Base-by-base conservation (phyloP, 2,113 vertebrate genomes). In the Plecturocebus donacophilus region DNA sequence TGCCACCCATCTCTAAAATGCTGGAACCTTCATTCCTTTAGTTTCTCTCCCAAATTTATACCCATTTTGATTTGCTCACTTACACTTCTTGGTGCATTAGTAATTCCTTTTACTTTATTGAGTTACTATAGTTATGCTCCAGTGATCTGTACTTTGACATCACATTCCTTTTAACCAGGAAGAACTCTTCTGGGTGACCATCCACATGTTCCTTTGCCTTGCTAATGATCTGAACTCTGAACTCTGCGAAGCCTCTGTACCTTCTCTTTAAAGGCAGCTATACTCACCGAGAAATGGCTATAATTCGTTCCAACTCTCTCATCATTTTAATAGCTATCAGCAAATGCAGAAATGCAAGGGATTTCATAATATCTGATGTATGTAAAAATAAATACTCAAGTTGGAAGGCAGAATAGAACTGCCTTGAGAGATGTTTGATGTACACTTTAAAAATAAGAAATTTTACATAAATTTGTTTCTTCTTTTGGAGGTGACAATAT, bases 121-220 rank as follows among this genome's bases (percentile, higher is more conserved):
- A 12, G 32, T 80, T 32, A 2, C 30, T 35, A 3, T 20, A 19
- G 4, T 68, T 64, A 1, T 61, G 19, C 64, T 80, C 10, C 7
- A 23, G 21, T 20, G 4, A 68, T 25, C n/a, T 92, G 3, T 56
- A 20, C 81, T 49, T 61, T 54, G n/a, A n/a, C 75, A 42, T 61
- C 9, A n/a, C 27, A 25, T 3, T 45, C 64, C 47, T n/a, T 87
- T 58, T 23, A 40, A 85, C 71, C 93, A 92, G 97, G 98, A 98
- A 98, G 83, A 97, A 97, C 92, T 92, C 92, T 95, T 93, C 91
- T 25, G 3, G 17, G 14, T 52, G 79, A n/a, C 35, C 35, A 52
- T 23, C 38, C 14, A 5, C 20, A 0, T 6, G 12, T 1, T 9
- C 30, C 80, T 90, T 47, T 40, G 35, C n/a, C 5, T 4, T 66